A percentile compares a stretch with the other conserved stretches of the same genome.
Evolutionary conservation across 2,113 vertebrate genomes (phyloP).

Genomic region (Fregetta grallaria): DNA sequence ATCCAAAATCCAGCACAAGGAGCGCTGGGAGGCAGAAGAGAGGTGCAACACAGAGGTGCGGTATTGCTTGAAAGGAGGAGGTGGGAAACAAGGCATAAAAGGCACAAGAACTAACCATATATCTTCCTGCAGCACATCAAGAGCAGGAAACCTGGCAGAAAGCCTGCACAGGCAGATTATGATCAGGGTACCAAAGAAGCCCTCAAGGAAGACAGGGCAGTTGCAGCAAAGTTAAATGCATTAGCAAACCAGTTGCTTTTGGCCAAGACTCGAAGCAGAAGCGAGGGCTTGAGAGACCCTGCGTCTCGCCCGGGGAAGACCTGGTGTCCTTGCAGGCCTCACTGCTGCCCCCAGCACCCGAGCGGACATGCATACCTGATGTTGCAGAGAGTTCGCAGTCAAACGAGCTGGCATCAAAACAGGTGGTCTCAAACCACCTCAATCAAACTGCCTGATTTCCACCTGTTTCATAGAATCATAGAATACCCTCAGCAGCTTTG

Average conservation of each 20-base stretch:
- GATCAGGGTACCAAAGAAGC: background rate
- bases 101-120: background rate
- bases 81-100: background rate
- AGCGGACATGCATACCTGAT: background rate
- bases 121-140: background rate
- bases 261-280: background rate
- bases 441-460: background rate
- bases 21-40: background rate
- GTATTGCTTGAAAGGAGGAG: background rate
- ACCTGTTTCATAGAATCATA: background rate
- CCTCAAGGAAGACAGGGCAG: background rate
- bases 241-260: background rate
- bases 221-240: background rate
- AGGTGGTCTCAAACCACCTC: background rate
- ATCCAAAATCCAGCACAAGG: background rate
- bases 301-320: background rate
- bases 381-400: background rate
- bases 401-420: background rate
- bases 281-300: background rate
- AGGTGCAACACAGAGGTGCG: background rate
- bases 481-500: too few species aligned
- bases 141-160: background rate
- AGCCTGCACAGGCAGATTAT: fast-evolving
- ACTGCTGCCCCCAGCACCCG: background rate
- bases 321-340: background rate